phyloP scores from a whole-genome alignment of 2,888 invertebrate genomes.

The Napeogenes inachia region DNA sequence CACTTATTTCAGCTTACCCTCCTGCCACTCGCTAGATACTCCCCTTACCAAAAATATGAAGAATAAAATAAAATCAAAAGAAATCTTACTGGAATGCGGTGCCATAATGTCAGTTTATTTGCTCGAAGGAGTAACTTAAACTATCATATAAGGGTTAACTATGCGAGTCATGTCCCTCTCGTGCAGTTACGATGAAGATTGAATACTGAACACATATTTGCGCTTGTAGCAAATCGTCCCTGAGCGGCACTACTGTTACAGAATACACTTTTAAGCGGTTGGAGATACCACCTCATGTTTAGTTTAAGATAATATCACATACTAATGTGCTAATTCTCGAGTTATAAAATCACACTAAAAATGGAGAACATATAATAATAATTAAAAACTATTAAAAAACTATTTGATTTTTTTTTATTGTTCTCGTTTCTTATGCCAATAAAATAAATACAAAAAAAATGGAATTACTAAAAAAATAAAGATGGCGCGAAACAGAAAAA shows the following conservation, averaged over 20 bases:
- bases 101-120: constrained; percentile 3
- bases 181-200: constrained; percentile 36
- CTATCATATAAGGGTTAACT: constrained; percentile 32
- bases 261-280: constrained; percentile 12
- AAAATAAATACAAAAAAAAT: no score
- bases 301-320: no score
- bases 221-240: constrained; percentile 34
- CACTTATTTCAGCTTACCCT: no score
- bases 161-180: constrained; percentile 29
- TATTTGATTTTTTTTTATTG: no score
- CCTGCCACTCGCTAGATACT: background rate
- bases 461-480: no score
- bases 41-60: background rate
- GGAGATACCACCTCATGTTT: no score
- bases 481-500: no score
- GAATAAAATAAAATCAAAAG: background rate
- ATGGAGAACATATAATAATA: no score
- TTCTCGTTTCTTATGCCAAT: no score
- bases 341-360: no score
- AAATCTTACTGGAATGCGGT: background rate
- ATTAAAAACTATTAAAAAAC: no score
- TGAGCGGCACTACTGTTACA: constrained; percentile 31
- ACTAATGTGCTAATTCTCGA: no score
- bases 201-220: constrained; percentile 40
- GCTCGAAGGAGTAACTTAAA: constrained; percentile 22